Percentiles rank a stretch among this genome's conserved stretches.
phyloP scores from a whole-genome alignment of 2,113 vertebrate species.

The Meriones unguiculatus region DNA sequence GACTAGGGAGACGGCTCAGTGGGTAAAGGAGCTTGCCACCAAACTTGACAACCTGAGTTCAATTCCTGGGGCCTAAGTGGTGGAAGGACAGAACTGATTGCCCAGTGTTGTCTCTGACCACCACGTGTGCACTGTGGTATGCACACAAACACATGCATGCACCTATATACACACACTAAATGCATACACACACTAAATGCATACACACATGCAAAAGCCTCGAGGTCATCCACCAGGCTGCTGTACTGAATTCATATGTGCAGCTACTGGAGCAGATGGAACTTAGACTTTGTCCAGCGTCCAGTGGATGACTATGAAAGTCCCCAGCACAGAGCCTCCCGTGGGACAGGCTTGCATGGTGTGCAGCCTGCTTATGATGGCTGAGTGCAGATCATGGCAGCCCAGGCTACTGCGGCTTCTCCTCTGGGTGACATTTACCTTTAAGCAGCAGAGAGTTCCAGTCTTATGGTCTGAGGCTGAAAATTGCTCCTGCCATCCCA shows the following conservation, averaged over 20 bases:
- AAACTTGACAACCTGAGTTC: background rate
- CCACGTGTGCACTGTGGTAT: background rate
- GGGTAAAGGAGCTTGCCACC: background rate
- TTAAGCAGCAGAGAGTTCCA: conserved; percentile 31
- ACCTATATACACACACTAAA: background rate
- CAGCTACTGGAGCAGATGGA: background rate
- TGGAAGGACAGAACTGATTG: background rate
- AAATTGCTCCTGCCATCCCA: conserved; percentile 62
- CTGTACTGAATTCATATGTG: background rate
- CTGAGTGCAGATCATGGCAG: background rate
- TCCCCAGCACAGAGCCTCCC: background rate
- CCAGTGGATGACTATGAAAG: background rate
- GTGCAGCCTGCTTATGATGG: rapidly evolving
- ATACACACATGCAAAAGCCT: background rate
- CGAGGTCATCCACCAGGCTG: background rate
- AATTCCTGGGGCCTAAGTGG: background rate
- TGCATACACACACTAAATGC: background rate
- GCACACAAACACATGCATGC: background rate
- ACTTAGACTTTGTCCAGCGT: background rate
- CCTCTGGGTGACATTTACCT: conserved; percentile 58
- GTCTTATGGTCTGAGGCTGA: conserved; percentile 45
- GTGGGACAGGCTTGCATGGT: background rate
- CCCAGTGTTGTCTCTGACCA: background rate
- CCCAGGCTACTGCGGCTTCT: background rate
- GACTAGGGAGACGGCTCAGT: background rate